Conservation (phyloP, 2,797 vertebrate genomes). For the Phaenicophaeus curvirostris region DNA sequence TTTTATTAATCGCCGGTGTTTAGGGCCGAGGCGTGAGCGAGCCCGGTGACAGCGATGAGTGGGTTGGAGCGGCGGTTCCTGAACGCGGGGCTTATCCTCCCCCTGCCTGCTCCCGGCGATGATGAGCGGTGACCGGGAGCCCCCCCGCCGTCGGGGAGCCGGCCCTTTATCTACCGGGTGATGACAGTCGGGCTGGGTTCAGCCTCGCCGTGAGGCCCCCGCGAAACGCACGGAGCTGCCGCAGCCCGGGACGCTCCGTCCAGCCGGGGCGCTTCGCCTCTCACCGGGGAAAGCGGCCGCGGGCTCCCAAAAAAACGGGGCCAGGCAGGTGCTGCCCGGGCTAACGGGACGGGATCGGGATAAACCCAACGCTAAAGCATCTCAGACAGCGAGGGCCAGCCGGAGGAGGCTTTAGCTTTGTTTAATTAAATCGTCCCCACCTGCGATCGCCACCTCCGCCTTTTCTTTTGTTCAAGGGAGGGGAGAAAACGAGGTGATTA, state of each 20-base stretch:
- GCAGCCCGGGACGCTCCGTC: background rate
- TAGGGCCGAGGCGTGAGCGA: conserved; percentile 40
- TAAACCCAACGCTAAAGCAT: background rate
- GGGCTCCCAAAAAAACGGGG: too few relatives aligned
- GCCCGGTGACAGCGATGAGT: conserved; percentile 64
- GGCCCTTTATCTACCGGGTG: conserved; percentile 79
- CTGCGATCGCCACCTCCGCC: background rate
- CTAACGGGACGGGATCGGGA: background rate
- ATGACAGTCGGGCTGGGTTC: conserved; percentile 69
- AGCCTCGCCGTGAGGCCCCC: conserved; percentile 68
- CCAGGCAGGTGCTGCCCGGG: too few relatives aligned
- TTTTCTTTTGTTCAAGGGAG: background rate
- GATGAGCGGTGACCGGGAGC: conserved; percentile 76
- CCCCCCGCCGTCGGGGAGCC: conserved; percentile 70
- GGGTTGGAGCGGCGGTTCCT: conserved; percentile 65
- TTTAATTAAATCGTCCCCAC: background rate
- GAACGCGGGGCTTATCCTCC: conserved; percentile 71
- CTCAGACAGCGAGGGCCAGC: background rate
- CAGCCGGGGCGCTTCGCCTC: background rate
- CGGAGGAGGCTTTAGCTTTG: background rate
- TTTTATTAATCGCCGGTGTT: conserved; percentile 62
- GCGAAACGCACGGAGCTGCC: background rate
- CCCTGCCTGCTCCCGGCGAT: conserved; percentile 36
- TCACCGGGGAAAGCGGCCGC: background rate
- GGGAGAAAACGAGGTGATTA: accelerated